phyloP scores from a whole-genome alignment of 2,888 invertebrate species.

The Andrena camellia region DNA sequence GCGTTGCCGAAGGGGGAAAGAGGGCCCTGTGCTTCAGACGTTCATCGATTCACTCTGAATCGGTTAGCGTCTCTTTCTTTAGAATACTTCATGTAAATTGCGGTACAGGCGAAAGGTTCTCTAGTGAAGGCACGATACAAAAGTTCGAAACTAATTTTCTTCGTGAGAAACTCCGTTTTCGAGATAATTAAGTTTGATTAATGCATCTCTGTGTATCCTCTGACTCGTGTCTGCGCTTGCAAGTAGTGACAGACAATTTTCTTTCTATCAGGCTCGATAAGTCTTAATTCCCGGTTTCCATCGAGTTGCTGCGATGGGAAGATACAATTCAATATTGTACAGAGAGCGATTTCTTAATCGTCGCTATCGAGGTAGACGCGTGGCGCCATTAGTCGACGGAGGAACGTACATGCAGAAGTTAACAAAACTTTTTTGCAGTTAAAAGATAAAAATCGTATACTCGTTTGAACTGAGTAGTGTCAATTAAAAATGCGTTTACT shows the following conservation, averaged over 20 bases:
- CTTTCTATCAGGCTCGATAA: neutral
- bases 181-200: neutral
- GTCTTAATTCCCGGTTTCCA: neutral
- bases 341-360: neutral
- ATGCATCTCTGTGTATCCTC: neutral
- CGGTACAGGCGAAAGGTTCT: neutral
- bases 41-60: slow-evolving; percentile 13
- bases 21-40: neutral
- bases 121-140: neutral
- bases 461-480: neutral
- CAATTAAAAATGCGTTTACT: neutral
- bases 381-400: neutral
- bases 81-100: neutral
- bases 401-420: neutral
- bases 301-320: neutral
- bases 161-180: neutral
- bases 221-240: neutral
- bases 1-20: neutral
- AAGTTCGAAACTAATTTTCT: neutral
- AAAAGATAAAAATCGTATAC: neutral
- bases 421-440: neutral
- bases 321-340: neutral
- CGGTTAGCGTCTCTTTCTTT: neutral
- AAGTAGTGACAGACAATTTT: neutral
- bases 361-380: neutral